Base-by-base conservation (phyloP, 2,797 vertebrate species). In the Meriones psammophilus region DNA sequence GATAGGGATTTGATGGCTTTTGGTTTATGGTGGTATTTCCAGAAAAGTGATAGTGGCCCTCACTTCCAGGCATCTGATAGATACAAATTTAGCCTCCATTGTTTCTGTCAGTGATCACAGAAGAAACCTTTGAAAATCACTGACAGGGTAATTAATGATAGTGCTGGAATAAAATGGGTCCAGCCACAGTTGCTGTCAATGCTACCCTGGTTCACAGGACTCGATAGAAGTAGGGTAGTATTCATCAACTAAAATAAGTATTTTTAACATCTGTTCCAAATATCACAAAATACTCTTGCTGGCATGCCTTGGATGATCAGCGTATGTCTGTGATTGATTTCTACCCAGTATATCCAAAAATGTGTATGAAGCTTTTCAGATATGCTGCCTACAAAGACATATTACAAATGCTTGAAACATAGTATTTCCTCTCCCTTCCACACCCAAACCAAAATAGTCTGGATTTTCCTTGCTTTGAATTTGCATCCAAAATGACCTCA, bases 381-480 rank as follows among this genome's bases (percentile, higher is more conserved):
- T 58, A 33, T 91, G 42, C 91, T 84, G 46, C 39, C 62, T 78
- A 50, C 73, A 97, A 92, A 90, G n/a, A 92, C 20, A 8, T 56
- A 69, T 85, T 91, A 58, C 92, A 87, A 69, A 91, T 1, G 46
- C 39, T 92, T 84, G 24, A 84, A 95, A 97, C 50, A 94, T 68
- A 85, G 78, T 88, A 39, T 94, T 97, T 96, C 93, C 74, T 96
- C 24, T 94, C 24, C 90, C 50, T 80, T 96, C 93, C 69, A 87
- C n/a, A 26, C 68, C 46, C 86, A 30, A 85, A 87, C 46, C 33
- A 95, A 97, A 96, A 96, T 96, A 92, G 60, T 68, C 81, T 91
- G 68, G 50, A 73, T 91, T 94, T 91, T 94, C 88, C 76, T 96
- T 92, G n/a, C 94, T 96, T 96, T 97, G 94, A 96, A 92, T 94